These are phyloP conservation scores for Ennomos erosarius DNA, from an alignment of 2,888 invertebrate genomes.

Conservation along the genomic window DNA sequence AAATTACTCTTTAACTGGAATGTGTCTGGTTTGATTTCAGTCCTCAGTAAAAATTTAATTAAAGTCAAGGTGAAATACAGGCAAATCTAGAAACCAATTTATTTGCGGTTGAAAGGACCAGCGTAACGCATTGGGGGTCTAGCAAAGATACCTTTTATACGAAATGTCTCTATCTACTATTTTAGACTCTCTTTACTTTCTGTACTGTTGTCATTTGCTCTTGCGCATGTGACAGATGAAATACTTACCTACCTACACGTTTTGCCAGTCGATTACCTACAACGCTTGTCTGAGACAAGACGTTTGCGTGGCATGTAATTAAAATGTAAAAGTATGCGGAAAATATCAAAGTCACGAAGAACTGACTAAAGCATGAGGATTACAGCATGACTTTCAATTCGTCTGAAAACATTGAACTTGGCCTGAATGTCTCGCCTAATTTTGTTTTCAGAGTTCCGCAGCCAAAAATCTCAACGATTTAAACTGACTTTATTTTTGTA, in stretches of 20 bases:
- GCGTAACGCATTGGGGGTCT: constrained; percentile 2
- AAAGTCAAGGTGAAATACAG: constrained; percentile 17
- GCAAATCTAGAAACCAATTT: background rate
- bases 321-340: background rate
- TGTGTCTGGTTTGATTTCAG: constrained; percentile 21
- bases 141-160: too few relatives aligned
- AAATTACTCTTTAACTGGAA: constrained; percentile 29
- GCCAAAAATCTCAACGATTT: too few relatives aligned
- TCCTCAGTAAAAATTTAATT: constrained; percentile 14
- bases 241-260: background rate
- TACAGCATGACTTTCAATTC: constrained; percentile 2
- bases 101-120: background rate
- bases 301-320: constrained; percentile 11
- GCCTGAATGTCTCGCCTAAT: background rate
- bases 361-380: background rate
- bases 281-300: background rate
- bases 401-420: constrained; percentile 5
- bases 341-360: background rate
- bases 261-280: constrained; percentile 1
- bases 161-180: background rate
- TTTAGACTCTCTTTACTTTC: background rate
- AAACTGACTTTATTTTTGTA: too few relatives aligned
- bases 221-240: background rate
- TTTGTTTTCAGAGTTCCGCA: background rate
- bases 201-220: background rate